These are phyloP conservation scores for Muscicapa adusta DNA, from an alignment of 2,113 vertebrate genomes.

Conservation along the genomic window DNA sequence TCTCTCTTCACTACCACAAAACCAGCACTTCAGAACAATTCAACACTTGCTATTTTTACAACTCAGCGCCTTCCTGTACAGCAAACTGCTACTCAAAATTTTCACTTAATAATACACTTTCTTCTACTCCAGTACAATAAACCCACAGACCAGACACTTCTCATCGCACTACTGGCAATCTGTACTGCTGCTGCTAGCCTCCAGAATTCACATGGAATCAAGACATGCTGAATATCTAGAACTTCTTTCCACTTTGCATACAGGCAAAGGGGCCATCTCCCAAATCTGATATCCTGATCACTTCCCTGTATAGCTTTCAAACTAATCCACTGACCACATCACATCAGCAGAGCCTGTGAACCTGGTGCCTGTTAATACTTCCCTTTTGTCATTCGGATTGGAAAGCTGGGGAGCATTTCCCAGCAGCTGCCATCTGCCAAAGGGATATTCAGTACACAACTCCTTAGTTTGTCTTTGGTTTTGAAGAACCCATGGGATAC, in stretches of 20 bases:
- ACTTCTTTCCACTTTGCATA: background rate
- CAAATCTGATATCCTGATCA: background rate
- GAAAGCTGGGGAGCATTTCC: background rate
- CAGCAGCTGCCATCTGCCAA: background rate
- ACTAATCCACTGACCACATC: background rate
- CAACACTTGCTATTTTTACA: background rate
- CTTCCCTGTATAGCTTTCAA: background rate
- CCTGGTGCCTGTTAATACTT: background rate
- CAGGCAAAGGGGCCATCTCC: background rate
- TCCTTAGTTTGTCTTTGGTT: background rate
- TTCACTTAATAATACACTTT: background rate
- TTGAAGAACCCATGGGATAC: background rate
- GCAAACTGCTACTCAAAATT: conserved; percentile 27
- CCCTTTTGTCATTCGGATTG: background rate
- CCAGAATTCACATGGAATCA: background rate
- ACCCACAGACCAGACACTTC: background rate
- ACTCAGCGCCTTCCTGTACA: background rate
- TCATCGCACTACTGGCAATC: background rate
- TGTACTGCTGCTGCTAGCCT: background rate
- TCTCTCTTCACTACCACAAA: background rate
- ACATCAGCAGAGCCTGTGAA: background rate
- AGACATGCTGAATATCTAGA: background rate
- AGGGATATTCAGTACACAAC: background rate
- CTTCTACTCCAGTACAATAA: background rate
- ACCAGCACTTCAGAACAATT: background rate